Base-by-base conservation (phyloP, 2,797 vertebrate species). In the Lacerta viridis region DNA sequence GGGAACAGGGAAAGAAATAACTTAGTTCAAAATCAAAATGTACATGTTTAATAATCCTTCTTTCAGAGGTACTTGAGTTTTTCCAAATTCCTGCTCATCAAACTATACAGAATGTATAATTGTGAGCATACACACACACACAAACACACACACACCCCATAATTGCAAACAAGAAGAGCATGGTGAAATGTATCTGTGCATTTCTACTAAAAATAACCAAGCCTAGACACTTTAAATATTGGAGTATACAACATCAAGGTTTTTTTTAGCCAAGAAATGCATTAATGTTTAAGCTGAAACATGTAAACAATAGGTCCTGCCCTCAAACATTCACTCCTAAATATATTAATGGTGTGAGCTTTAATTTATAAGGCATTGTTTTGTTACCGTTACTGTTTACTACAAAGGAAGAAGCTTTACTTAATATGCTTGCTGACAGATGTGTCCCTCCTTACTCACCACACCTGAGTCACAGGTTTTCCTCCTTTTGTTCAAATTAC, bases 161-260 rank as follows among this genome's bases (percentile, higher is more conserved):
- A n/a, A 83, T 83, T 83, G 50, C 29, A 50, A n/a, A 17, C 7
- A 83, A 71, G 33, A 61, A 11, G 17, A 25, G 7, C n/a, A 41
- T 84, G 11, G n/a, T 84, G 72, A 29, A 43, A 80, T 25, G 9
- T 27, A 82, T 41, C 59, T 82, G 36, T 29, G 39, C 33, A 29
- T 75, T 55, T 7, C 23, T 81, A 80, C 27, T 0, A 86, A 18
- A 15, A 43, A 81, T 41, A 90, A 84, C 33, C 11, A 55, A 11
- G 29, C 55, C 11, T 11, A 88, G 55, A 33, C 1, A 55, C 80
- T 61, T 1, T 80, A 46, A 81, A 69, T 7, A 4, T 43, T 80
- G 55, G 0, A 0, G 0, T 46, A 87, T 71, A 59, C 11, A 13
- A 11, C 43, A 85, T 0, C 0, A 64, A 89, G 20, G 3, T 64